Conservation (phyloP, 37 sponge, comb jelly and placozoan genomes). For the Oopsacas minuta region DNA sequence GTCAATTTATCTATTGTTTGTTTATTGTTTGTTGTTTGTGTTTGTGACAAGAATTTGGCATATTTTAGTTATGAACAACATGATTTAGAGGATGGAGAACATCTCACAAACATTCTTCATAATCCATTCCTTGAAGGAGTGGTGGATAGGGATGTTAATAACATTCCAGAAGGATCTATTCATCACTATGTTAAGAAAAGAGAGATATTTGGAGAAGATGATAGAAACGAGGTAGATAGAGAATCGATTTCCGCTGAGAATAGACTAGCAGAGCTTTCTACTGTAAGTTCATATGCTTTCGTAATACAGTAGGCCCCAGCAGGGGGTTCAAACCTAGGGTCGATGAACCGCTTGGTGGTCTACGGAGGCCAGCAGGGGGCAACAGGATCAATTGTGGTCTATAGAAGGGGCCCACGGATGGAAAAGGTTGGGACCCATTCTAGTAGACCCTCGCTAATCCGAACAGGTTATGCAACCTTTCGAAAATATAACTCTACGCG, state of each 20-base stretch:
- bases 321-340: too few relatives aligned
- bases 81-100: neutral
- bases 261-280: neutral
- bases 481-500: too few relatives aligned
- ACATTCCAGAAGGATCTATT: neutral
- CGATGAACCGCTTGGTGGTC: too few relatives aligned
- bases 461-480: too few relatives aligned
- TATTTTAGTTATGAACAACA: neutral
- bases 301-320: too few relatives aligned
- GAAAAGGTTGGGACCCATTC: too few relatives aligned
- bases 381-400: too few relatives aligned
- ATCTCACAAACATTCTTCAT: neutral
- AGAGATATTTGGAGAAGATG: conserved; percentile 16
- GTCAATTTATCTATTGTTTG: neutral
- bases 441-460: too few relatives aligned
- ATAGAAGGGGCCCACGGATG: too few relatives aligned
- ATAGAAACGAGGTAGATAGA: conserved; percentile 1
- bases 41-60: neutral
- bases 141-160: neutral
- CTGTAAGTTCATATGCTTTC: neutral
- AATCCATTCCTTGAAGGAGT: neutral
- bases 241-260: neutral
- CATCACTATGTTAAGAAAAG: neutral
- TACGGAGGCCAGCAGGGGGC: too few relatives aligned
- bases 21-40: neutral